phyloP scores from a whole-genome alignment of 2,888 invertebrate genomes.

The Platynereis dumerilii region DNA sequence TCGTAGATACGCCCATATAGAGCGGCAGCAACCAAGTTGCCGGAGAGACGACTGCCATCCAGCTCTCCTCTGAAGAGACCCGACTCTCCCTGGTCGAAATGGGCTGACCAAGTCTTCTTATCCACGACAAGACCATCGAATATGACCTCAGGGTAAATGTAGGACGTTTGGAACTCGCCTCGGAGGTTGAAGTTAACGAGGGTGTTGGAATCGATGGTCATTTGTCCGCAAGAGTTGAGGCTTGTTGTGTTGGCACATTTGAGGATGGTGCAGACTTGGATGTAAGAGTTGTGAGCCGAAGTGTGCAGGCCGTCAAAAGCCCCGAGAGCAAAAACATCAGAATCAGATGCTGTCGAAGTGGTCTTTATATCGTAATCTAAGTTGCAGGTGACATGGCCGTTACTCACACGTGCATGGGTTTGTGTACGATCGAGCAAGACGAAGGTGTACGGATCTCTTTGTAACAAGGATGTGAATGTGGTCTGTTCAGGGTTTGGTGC shows the following conservation, averaged over 20 bases:
- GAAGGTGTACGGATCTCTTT: constrained; percentile 17
- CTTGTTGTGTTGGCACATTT: constrained; percentile 37
- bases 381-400: constrained; percentile 42
- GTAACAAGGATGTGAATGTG: not conserved
- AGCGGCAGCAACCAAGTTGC: not conserved
- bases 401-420: constrained; percentile 38
- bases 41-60: not conserved
- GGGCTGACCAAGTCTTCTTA: not conserved
- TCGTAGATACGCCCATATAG: not conserved
- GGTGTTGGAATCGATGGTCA: constrained; percentile 35
- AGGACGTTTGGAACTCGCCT: constrained; percentile 16
- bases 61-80: not conserved
- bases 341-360: not conserved
- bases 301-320: constrained; percentile 49
- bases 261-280: constrained; percentile 44
- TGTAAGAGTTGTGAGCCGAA: constrained; percentile 42
- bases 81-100: not conserved
- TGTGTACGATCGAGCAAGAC: constrained; percentile 25
- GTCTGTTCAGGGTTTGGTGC: not conserved
- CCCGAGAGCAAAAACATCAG: constrained; percentile 44
- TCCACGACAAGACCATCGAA: not conserved
- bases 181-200: constrained; percentile 4
- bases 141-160: constrained; percentile 9
- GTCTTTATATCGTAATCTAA: constrained; percentile 1
- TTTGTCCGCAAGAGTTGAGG: not conserved